phyloP scores from a whole-genome alignment of 2,888 invertebrate genomes.

The Ornithoptera priamus region DNA sequence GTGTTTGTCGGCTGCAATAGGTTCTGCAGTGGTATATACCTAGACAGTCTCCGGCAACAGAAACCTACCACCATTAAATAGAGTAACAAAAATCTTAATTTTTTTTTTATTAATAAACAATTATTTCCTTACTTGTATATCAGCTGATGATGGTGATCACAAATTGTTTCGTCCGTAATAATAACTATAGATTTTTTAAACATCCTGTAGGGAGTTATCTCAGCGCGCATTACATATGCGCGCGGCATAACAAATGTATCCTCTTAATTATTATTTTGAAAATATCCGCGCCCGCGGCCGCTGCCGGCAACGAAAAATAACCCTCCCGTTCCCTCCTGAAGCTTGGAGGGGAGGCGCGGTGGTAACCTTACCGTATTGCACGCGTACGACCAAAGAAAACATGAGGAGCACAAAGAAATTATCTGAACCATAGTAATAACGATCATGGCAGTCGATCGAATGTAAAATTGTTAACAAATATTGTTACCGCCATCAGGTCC shows the following conservation, averaged over 20 bases:
- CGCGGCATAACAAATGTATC: constrained; percentile 75
- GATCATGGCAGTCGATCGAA: background rate
- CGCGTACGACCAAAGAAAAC: constrained; percentile 5
- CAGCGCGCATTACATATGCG: constrained; percentile 65
- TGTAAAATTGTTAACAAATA: no score
- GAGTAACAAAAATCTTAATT: no score
- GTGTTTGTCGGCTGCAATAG: no score
- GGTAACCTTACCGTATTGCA: constrained; percentile 18
- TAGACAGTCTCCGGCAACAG: no score
- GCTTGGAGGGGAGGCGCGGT: background rate
- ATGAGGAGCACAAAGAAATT: background rate
- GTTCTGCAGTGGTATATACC: no score
- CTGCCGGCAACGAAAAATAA: constrained; percentile 36
- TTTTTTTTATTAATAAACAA: no score
- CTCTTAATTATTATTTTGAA: constrained; percentile 79
- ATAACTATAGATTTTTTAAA: constrained; percentile 3
- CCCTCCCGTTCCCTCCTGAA: constrained; percentile 15
- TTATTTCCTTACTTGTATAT: no score
- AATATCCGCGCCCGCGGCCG: constrained; percentile 73
- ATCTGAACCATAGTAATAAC: background rate
- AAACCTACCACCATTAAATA: no score
- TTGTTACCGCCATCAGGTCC: no score
- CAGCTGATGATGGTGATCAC: no score
- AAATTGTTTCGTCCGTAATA: background rate
- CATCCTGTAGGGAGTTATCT: constrained; percentile 46